Conservation (phyloP, 2,888 invertebrate species). For the Acholoe squamosa region DNA sequence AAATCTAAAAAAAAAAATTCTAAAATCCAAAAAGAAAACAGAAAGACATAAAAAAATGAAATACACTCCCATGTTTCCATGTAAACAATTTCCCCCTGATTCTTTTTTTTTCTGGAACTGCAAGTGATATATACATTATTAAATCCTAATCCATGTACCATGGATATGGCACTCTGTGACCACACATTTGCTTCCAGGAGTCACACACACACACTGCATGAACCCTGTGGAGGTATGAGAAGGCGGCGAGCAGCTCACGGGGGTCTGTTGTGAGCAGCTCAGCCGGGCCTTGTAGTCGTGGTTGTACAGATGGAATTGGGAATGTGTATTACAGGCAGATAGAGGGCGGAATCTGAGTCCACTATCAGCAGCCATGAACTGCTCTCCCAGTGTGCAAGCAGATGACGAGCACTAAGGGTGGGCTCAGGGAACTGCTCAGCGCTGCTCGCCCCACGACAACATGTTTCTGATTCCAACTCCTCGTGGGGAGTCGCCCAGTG, state of each 20-base stretch:
- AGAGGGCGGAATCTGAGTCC: neutral
- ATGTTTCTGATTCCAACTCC: slow-evolving; percentile 43
- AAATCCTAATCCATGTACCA: too few relatives aligned
- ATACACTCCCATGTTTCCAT: too few relatives aligned
- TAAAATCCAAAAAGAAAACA: too few relatives aligned
- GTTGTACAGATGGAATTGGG: slow-evolving; percentile 43
- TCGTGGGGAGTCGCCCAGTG: neutral
- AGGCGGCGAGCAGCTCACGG: neutral
- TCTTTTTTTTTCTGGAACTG: too few relatives aligned
- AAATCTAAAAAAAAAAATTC: too few relatives aligned
- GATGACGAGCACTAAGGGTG: slow-evolving; percentile 8
- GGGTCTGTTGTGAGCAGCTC: neutral
- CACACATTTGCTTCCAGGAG: neutral
- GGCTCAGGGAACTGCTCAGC: neutral
- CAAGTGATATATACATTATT: too few relatives aligned
- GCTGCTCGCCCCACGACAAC: slow-evolving; percentile 30
- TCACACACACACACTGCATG: neutral
- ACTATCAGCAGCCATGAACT: neutral
- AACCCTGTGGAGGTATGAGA: neutral
- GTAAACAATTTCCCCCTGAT: too few relatives aligned
- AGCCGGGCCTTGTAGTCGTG: neutral
- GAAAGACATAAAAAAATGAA: too few relatives aligned
- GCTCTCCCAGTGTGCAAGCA: neutral
- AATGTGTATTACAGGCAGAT: slow-evolving; percentile 53
- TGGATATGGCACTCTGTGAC: neutral